Evolutionary conservation across 2,888 invertebrate species (phyloP), one percentile per base, ranked within the genome.

Genomic region (Hypomecis atomaria): DNA sequence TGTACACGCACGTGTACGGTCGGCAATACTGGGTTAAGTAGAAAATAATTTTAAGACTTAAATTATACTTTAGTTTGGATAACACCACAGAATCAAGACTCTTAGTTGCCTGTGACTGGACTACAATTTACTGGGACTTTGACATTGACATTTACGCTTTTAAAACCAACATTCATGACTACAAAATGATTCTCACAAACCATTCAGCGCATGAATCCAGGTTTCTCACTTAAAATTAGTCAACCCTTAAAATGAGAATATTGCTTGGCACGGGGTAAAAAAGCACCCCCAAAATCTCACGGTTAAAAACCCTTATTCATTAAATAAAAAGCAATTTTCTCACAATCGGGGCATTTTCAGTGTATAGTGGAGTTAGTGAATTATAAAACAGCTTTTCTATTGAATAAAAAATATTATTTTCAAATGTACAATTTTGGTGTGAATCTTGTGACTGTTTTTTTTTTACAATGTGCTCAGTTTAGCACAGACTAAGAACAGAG

Each of bases 201-300:
- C 10, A 9, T 37, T 47, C 53, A 59, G 59, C 43, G 43, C 65
- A 65, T 60, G 60, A 65, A 57, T 60, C 37, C 57, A 57, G 65
- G 60, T 60, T 60, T 48, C 23, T 11, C 11, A 5, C 57, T 61
- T 65, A 61, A 48, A 38, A 48, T 10, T 65, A 65, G 11, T 36
- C 33, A 50, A 42, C 56, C 60, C 64, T 43, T 53, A 48, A 55
- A 64, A 65, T 67, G 67, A 65, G 67, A 67, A 67, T 65, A 67
- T 65, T 64, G 67, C 67, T 62, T 58, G 59, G 13, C 48, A 33
- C 13, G 33, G 57, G 52, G 60, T 43, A 59, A 59, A 52, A 56
- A 43, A 7, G 10, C 0, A 6, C 36, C 55, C 44, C 36, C 5
- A 55, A 8, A 55, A 55, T 13, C 11, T 37, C 45, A 37, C 45